Percentiles rank a stretch among this genome's conserved stretches.
Evolutionary conservation across 2,797 vertebrate species (phyloP).

Genomic region (Sebastes steindachneri): DNA sequence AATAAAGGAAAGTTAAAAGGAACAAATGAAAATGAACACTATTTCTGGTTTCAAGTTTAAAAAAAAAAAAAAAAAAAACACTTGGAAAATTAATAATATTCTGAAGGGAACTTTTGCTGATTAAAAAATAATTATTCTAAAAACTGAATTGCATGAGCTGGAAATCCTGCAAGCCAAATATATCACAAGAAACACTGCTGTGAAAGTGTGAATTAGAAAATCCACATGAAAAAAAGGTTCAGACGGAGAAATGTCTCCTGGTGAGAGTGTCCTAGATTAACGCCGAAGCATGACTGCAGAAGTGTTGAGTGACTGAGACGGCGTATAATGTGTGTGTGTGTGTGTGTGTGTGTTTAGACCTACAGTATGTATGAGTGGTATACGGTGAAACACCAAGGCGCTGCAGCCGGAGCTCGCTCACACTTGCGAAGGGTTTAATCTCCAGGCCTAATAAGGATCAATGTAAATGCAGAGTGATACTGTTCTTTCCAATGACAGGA

Average conservation of each 20-base stretch:
- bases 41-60: neutral
- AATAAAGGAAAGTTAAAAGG: neutral
- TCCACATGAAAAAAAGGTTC: constrained; percentile 13
- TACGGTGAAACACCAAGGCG: constrained; percentile 39
- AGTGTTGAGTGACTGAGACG: constrained; percentile 11
- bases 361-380: constrained; percentile 15
- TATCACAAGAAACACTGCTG: constrained; percentile 20
- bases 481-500: constrained; percentile 75
- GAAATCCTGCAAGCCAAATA: constrained; percentile 35
- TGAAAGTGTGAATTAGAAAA: constrained; percentile 46
- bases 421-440: constrained; percentile 74
- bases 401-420: constrained; percentile 49
- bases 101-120: constrained; percentile 2
- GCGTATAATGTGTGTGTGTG: neutral
- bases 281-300: constrained; percentile 49
- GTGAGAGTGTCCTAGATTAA: constrained; percentile 60
- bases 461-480: constrained; percentile 82
- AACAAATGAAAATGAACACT: neutral
- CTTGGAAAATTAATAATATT: neutral
- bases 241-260: constrained; percentile 45
- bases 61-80: neutral
- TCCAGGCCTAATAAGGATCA: constrained; percentile 83
- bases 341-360: constrained; percentile 1
- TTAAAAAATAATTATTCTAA: constrained; percentile 19
- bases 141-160: constrained; percentile 8